Base-by-base conservation (phyloP, 2,888 invertebrate species). In the Philonicus albiceps region DNA sequence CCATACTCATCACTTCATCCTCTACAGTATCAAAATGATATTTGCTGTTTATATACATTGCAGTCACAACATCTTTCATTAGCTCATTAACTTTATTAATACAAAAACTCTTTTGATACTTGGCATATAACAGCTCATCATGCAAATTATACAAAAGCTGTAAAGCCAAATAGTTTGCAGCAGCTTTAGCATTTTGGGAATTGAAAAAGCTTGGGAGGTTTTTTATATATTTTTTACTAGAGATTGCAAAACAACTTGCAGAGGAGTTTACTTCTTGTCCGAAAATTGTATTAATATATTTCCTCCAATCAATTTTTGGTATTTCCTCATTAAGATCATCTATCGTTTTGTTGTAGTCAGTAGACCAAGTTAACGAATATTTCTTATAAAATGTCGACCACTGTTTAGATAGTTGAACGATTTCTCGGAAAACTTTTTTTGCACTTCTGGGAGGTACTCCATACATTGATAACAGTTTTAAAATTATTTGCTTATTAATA, bases 81-180 rank as follows among this genome's bases (percentile, higher is more conserved):
- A 75, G 19, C 5, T 43, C 34, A 8, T 81, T 27, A 0, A 53
- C n/a, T n/a, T 34, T 22, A 7, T 4, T 7, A 5, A 81, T 31
- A 55, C 81, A 81, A 55, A 53, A 81, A 55, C 31, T 53, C 8
- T 53, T 30, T 16, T 43, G 27, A 1, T 53, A 81, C 19, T 53
- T 22, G 27, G 81, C 30, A 31, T 53, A 19, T 31, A 19, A 5
- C 3, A 53, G 30, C 53, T 81, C 81, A 30, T 81, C 81, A 81
- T 81, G 81, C 34, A 85, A 43, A 8, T 31, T 31, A 49, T 22
- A 85, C 30, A 85, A 37, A 34, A 85, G 34, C 30, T 75, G 74
- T 49, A 85, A 40, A 53, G 74, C 30, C 31, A 85, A 22, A 11
- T 85, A 85, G 53, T 74, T 85, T 0, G 75, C 53, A 4, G 34